phyloP scores from a whole-genome alignment of 1,140 invertebrate genomes.

The Oryzaephilus surinamensis region DNA sequence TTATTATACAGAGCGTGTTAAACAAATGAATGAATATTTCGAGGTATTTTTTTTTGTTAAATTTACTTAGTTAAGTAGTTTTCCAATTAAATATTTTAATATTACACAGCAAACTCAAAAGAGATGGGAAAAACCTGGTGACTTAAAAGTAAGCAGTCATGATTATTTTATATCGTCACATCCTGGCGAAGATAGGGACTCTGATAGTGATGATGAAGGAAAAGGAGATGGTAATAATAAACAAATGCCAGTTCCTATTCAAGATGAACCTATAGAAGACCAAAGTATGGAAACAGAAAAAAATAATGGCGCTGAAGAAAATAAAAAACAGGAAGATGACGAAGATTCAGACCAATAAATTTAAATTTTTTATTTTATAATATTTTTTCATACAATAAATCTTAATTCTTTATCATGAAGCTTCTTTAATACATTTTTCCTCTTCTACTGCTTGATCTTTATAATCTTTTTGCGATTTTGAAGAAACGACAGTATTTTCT shows the following conservation, averaged over 20 bases:
- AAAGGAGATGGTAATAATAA: constrained; percentile 11
- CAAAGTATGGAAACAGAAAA: constrained; percentile 12
- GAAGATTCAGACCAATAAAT: constrained; percentile 16
- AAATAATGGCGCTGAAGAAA: constrained; percentile 13
- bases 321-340: constrained; percentile 23
- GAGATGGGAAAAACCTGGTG: constrained; percentile 42
- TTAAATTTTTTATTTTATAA: no score
- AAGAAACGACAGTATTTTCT: no score
- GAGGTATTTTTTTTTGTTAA: constrained; percentile 28
- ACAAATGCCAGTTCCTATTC: constrained; percentile 27
- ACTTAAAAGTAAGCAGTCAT: constrained; percentile 30
- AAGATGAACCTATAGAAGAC: constrained; percentile 32
- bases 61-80: not conserved
- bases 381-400: no score
- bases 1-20: constrained; percentile 71
- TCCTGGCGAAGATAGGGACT: constrained; percentile 36
- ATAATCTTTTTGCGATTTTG: no score
- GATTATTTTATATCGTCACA: constrained; percentile 34
- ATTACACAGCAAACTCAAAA: constrained; percentile 36
- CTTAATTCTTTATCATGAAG: no score
- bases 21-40: constrained; percentile 48
- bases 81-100: constrained; percentile 5
- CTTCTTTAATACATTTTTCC: no score
- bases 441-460: no score
- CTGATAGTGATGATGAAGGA: constrained; percentile 35